Evolutionary conservation across 2,113 vertebrate species (phyloP).

Genomic region (Gavia stellata): DNA sequence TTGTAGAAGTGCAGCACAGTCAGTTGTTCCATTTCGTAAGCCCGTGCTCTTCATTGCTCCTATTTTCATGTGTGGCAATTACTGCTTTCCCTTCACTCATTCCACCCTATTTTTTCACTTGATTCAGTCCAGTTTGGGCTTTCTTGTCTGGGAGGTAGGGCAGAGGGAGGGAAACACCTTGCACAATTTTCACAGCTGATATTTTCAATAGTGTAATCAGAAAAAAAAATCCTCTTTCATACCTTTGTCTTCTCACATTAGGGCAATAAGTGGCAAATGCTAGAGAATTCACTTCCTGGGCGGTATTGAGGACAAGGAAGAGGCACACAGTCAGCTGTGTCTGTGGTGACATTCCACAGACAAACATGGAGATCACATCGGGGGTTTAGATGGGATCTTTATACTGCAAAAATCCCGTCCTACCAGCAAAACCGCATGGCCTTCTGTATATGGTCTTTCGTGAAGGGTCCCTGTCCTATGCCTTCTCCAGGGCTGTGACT

Average conservation of each 20-base stretch:
- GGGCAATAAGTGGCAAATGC: not conserved
- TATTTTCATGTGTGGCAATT: not conserved
- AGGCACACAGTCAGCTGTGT: not conserved
- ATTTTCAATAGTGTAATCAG: not conserved
- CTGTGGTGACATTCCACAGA: not conserved
- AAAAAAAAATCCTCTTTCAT: not conserved
- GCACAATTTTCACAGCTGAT: not conserved
- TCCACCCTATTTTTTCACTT: not conserved
- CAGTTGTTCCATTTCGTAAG: not conserved
- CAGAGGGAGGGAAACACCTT: not conserved
- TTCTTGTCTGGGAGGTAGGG: not conserved
- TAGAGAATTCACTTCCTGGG: not conserved
- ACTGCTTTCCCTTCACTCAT: not conserved
- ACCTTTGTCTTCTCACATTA: not conserved
- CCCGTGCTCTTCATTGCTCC: not conserved
- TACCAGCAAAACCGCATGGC: not conserved
- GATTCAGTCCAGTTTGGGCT: not conserved
- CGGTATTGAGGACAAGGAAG: fast-evolving
- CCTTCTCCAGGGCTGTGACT: not conserved
- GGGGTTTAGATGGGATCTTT: not conserved
- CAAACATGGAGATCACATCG: not conserved
- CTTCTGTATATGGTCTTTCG: not conserved
- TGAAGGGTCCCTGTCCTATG: not conserved
- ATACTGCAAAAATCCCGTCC: not conserved
- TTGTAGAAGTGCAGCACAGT: not conserved